These are phyloP conservation scores for Bubalus kerabau DNA, from an alignment of 2,113 vertebrate species.

Conservation along the genomic window DNA sequence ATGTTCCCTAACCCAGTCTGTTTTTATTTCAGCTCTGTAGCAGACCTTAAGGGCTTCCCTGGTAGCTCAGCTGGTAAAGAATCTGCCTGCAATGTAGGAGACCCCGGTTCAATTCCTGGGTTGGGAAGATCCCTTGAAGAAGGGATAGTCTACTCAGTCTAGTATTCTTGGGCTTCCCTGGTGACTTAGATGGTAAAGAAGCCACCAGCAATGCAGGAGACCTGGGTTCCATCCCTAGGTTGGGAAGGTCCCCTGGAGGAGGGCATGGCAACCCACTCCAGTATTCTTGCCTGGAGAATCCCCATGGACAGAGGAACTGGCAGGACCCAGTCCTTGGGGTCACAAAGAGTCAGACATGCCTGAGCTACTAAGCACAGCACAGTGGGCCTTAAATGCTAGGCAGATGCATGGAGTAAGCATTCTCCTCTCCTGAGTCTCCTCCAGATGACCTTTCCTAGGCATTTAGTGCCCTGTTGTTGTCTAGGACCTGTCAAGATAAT, in stretches of 20 bases:
- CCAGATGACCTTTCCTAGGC: not conserved
- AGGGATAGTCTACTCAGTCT: not conserved
- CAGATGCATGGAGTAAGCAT: not conserved
- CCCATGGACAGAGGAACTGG: not conserved
- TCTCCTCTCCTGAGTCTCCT: not conserved
- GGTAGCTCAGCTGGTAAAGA: not conserved
- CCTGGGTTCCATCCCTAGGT: not conserved
- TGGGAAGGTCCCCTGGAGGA: accelerated
- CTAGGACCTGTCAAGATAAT: not conserved
- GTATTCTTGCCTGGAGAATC: not conserved
- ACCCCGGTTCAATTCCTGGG: not conserved
- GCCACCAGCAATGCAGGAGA: not conserved
- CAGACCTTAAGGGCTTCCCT: not conserved
- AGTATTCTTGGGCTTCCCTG: not conserved
- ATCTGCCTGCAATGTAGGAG: not conserved
- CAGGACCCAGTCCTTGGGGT: not conserved
- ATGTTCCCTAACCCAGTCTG: not conserved
- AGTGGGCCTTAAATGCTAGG: not conserved
- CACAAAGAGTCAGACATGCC: not conserved
- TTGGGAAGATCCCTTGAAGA: not conserved
- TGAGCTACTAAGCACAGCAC: not conserved
- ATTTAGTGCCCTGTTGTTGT: not conserved
- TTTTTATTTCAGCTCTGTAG: not conserved
- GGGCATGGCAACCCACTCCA: not conserved
- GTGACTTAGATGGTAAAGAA: not conserved